Evolutionary conservation across 2,888 invertebrate genomes (phyloP), one percentile per base, ranked within the genome.

Genomic region (Meganola albula): DNA sequence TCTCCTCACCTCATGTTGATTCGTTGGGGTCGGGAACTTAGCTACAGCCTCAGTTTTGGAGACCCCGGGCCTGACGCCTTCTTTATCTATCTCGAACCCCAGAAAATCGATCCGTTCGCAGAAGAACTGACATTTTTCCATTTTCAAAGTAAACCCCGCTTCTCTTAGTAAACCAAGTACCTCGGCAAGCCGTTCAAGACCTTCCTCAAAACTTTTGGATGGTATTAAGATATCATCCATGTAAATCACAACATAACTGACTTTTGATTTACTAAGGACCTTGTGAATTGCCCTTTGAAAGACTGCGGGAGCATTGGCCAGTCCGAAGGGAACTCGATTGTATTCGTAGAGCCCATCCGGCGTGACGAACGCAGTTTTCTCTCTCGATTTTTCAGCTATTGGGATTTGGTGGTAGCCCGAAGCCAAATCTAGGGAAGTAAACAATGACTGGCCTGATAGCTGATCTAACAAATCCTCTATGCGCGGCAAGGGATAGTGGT

Each of bases 281-380:
- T 12, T 30, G 10, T 30, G 13, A 3, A 30, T 18, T 2, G 30
- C 16, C 1, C 30, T 22, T 16, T 30, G 30, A 7, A 30, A 30
- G 2, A 30, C 30, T 2, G 30, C 10, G 1, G 30, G 30, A 1
- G 30, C 30, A n/a, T 30, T 30, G 2, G 14, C 30, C 1, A 30
- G 2, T 1, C 30, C 30, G n/a, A 30, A 30, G 0, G 30, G 24
- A 16, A 30, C 23, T n/a, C 30, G 7, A 6, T 2, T 5, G 8
- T 30, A 24, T 30, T 30, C 29, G 14, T 28, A 56, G 4, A 48
- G 53, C 0, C 51, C 52, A 25, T 52, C 48, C 0, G 44, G 46
- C 1, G 53, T 55, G 0, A 55, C 46, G 21, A 56, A 56, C 2
- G 53, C 44, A 4, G 55, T 56, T 34, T 47, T 46, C 11, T 53